Evolutionary conservation across 2,113 vertebrate genomes (phyloP).

Genomic region (Xenotilapia longispinis): DNA sequence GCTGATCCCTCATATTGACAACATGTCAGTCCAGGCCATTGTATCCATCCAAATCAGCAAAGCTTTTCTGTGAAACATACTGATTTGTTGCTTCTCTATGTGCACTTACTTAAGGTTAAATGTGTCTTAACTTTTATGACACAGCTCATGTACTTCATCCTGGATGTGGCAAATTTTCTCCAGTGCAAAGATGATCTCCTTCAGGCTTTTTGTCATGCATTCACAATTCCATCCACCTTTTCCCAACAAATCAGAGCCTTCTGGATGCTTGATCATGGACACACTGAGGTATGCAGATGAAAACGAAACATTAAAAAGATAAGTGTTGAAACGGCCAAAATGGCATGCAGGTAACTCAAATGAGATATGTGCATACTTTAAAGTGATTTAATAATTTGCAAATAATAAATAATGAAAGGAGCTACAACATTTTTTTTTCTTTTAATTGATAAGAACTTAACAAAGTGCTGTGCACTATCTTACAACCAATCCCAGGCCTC

Average conservation of each 20-base stretch:
- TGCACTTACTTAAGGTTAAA: not conserved
- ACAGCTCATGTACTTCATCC: conserved; percentile 62
- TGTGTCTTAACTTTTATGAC: conserved; percentile 20
- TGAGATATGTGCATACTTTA: not conserved
- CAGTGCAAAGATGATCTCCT: conserved; percentile 53
- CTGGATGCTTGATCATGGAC: conserved; percentile 57
- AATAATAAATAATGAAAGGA: not conserved
- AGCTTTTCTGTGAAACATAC: not conserved
- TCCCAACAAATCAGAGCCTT: conserved; percentile 49
- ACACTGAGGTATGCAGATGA: conserved; percentile 14
- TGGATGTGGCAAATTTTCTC: conserved; percentile 55
- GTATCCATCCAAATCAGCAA: conserved; percentile 30
- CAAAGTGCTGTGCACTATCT: not conserved
- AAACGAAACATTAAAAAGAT: not conserved
- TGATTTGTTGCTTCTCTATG: not conserved
- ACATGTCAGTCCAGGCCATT: conserved; percentile 40
- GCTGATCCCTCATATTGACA: conserved; percentile 39
- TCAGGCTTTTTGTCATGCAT: conserved; percentile 50
- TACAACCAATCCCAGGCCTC: conserved; percentile 13
- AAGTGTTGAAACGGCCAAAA: not conserved
- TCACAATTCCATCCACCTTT: conserved; percentile 40
- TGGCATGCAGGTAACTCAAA: conserved; percentile 13
- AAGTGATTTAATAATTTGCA: not conserved
- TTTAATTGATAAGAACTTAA: not conserved
- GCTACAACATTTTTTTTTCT: not conserved